Base-by-base conservation (phyloP, 1,140 invertebrate genomes). In the Drosophila kanapiae region DNA sequence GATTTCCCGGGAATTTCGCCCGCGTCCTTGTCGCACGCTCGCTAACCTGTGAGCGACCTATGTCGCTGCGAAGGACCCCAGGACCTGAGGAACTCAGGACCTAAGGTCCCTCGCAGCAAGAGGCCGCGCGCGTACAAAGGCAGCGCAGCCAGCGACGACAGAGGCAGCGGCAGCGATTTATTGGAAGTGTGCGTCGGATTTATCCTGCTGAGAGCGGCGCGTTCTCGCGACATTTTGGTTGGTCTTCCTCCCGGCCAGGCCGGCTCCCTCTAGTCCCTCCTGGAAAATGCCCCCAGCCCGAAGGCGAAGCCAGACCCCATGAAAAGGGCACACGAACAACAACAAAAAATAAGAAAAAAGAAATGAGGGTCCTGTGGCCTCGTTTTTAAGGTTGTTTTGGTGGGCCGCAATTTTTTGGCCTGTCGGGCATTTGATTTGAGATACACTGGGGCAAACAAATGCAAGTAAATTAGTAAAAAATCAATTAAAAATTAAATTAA, bases 191-290 rank as follows among this genome's bases (percentile, higher is more conserved):
- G 70, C 45, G 45, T 42, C 37, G 37, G 16, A 31, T 38, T 31
- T 57, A 58, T 45, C 72, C 53, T 60, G 74, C 63, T 53, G 77
- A 60, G 70, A 63, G 81, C 56, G 84, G 61, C 80, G 80, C 80
- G 72, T 75, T 88, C 78, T 81, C 81, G 85, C 84, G 80, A 87
- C 85, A 84, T 85, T 88, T 90, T 88, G 84, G 84, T 90, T 88
- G 84, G 84, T 71, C 56, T 51, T 53, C 79, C 85, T 70, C 51
- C 40, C 42, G 60, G 54, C 64, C 49, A 45, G 63, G 58, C 42
- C 47, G 40, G 70, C 63, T 59, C 40, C 33, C 45, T 33, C 31
- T 49, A 23, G n/a, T 45, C 37, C 38, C 6, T 33, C 16, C 37
- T 63, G 56, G 61, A 63, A 63, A 40, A 4, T 8, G 23, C 18